These are phyloP conservation scores for Caenorhabditis doughertyi DNA, from an alignment of 2,888 invertebrate genomes.

Conservation along the genomic window DNA sequence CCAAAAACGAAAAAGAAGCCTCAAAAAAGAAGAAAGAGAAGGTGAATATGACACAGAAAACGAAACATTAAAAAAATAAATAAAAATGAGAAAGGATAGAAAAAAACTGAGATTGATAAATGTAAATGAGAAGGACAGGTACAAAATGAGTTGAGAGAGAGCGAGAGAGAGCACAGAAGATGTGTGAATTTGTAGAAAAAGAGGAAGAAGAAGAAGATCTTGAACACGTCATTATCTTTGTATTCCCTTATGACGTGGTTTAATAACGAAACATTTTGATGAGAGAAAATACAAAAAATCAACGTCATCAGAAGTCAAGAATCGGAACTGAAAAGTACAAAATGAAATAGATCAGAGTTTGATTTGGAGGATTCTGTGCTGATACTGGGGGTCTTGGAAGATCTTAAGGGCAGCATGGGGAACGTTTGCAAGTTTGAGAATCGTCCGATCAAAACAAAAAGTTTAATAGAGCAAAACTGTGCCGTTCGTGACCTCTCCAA, in stretches of 20 bases:
- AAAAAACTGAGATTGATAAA: neutral
- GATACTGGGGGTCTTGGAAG: too few species aligned
- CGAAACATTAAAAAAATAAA: neutral
- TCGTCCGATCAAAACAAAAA: too few species aligned
- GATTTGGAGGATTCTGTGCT: too few species aligned
- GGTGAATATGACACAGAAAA: neutral
- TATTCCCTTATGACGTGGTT: constrained; percentile 10
- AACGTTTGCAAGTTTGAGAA: too few species aligned
- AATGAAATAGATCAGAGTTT: neutral
- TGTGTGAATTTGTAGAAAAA: constrained; percentile 21
- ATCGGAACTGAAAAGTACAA: neutral
- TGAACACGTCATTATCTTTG: constrained; percentile 4
- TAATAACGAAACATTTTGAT: constrained; percentile 1
- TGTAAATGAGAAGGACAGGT: constrained; percentile 16
- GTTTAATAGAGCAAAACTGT: too few species aligned
- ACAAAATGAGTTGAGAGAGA: neutral
- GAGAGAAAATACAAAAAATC: neutral
- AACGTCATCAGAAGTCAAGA: neutral
- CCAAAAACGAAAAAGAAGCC: constrained; percentile 26
- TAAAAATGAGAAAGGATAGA: neutral
- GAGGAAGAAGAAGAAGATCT: constrained; percentile 4
- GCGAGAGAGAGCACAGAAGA: constrained; percentile 7
- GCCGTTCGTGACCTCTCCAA: too few species aligned
- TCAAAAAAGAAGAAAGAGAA: neutral
- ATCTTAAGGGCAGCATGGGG: too few species aligned